Evolutionary conservation across 2,113 vertebrate species (phyloP).

Genomic region (Daubentonia madagascariensis): DNA sequence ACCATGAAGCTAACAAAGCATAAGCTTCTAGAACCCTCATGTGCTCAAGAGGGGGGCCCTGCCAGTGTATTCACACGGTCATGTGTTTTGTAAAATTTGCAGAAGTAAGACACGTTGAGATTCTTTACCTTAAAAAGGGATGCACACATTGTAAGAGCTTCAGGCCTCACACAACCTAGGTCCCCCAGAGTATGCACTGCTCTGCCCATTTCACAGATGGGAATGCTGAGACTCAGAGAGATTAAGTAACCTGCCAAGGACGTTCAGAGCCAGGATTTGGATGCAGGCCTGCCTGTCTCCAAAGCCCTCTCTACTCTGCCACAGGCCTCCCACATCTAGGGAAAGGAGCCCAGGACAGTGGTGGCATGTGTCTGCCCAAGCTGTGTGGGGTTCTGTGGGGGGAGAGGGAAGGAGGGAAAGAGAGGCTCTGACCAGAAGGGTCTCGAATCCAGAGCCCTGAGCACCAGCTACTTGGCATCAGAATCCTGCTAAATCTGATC

Average conservation of each 20-base stretch:
- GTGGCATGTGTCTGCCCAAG: background rate
- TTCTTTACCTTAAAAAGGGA: background rate
- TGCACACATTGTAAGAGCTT: background rate
- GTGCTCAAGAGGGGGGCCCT: accelerated
- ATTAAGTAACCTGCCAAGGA: background rate
- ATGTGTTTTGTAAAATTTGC: background rate
- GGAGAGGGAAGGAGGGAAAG: background rate
- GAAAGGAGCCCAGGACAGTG: background rate
- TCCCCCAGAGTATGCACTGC: background rate
- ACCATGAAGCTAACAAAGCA: background rate
- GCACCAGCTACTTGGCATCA: background rate
- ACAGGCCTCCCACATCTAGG: background rate
- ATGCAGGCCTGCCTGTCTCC: background rate
- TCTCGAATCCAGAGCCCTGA: background rate
- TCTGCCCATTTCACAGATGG: slow-evolving; percentile 2
- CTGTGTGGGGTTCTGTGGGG: background rate
- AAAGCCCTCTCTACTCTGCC: background rate
- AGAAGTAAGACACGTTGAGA: background rate
- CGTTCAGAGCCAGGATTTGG: background rate
- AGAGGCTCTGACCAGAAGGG: slow-evolving; percentile 29
- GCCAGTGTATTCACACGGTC: background rate
- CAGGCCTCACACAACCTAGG: background rate
- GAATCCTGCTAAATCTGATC: background rate
- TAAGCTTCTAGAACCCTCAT: background rate
- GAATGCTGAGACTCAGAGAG: background rate